Conservation (phyloP, 2,797 vertebrate species). For the Premnoplex brunnescens region DNA sequence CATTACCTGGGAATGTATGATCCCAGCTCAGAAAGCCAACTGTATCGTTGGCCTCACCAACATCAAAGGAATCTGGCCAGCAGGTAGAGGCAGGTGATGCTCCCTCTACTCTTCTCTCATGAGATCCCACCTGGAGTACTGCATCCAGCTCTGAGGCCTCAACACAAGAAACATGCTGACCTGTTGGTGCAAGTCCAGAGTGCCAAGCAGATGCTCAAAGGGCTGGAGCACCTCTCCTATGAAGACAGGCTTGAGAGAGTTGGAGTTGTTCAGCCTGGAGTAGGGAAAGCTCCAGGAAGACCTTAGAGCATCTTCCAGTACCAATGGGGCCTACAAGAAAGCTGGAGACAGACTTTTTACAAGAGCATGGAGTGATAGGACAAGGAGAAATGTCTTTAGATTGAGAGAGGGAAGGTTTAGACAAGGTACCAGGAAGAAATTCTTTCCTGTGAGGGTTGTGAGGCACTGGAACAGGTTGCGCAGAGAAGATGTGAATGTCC, state of each 20-base stretch:
- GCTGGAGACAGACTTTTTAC: background rate
- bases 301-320: background rate
- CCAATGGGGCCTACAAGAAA: background rate
- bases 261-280: background rate
- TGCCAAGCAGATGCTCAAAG: background rate
- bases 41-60: background rate
- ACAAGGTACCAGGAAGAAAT: background rate
- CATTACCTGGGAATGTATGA: background rate
- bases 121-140: background rate
- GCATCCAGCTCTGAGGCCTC: background rate
- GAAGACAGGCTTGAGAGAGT: background rate
- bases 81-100: background rate
- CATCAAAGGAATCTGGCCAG: background rate
- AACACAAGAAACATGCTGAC: rapidly evolving
- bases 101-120: background rate
- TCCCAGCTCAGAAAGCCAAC: background rate
- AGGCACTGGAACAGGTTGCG: background rate
- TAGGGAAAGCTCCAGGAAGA: background rate
- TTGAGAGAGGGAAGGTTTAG: background rate
- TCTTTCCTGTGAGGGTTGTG: background rate
- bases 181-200: background rate
- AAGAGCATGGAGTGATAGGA: background rate
- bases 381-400: background rate
- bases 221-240: background rate
- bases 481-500: background rate